phyloP scores from a whole-genome alignment of 2,888 invertebrate genomes.

The Lordiphosa fenestrarum region DNA sequence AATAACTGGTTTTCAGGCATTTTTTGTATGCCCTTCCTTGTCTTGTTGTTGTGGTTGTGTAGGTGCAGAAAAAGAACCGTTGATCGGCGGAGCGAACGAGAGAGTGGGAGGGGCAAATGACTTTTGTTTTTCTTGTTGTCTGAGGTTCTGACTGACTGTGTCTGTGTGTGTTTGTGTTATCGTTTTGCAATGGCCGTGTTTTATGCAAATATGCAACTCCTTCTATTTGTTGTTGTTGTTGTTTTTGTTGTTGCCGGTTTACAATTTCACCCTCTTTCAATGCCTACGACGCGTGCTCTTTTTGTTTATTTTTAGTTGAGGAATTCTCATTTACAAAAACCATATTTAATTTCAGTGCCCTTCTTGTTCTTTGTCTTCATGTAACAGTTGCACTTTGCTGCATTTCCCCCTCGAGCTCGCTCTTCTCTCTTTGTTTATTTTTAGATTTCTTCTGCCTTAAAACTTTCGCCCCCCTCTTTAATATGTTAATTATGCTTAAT shows the following conservation, averaged over 20 bases:
- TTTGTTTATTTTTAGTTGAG: slow-evolving; percentile 60
- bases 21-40: slow-evolving; percentile 8
- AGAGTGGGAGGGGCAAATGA: slow-evolving; percentile 29
- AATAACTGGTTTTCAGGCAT: slow-evolving; percentile 24
- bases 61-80: slow-evolving; percentile 37
- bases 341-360: slow-evolving; percentile 56
- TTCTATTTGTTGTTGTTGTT: slow-evolving; percentile 13
- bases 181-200: slow-evolving; percentile 28
- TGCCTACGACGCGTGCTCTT: slow-evolving; percentile 37
- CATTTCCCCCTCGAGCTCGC: slow-evolving; percentile 9
- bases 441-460: slow-evolving; percentile 6
- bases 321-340: slow-evolving; percentile 60
- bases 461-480: slow-evolving; percentile 16
- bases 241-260: slow-evolving; percentile 5
- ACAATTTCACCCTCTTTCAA: slow-evolving; percentile 9
- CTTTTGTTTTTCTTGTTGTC: slow-evolving; percentile 50
- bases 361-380: slow-evolving; percentile 41
- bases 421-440: slow-evolving; percentile 19
- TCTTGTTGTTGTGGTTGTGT: slow-evolving; percentile 4
- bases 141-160: slow-evolving; percentile 44
- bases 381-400: slow-evolving; percentile 48
- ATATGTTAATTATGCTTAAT: slow-evolving; percentile 34
- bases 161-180: slow-evolving; percentile 15
- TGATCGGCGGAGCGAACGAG: slow-evolving; percentile 28
- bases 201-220: slow-evolving; percentile 43